Evolutionary conservation across 2,888 invertebrate genomes (phyloP).

Genomic region (Stenodema calcarata): DNA sequence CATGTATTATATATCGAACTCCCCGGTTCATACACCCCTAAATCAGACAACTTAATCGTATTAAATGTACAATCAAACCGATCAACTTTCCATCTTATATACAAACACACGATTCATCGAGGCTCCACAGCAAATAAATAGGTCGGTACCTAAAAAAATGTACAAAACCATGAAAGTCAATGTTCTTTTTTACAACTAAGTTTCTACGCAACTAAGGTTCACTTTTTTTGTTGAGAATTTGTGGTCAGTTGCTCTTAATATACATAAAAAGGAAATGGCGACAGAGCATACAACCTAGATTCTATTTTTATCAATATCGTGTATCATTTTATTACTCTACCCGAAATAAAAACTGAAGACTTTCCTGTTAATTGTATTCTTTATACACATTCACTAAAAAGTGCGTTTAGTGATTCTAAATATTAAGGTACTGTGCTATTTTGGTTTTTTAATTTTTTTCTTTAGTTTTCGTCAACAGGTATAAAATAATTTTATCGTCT

Average conservation of each 20-base stretch:
- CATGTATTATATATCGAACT: no score
- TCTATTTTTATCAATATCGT: slow-evolving; percentile 25
- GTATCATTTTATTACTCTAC: background rate
- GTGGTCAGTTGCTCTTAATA: slow-evolving; percentile 31
- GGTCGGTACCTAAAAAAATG: background rate
- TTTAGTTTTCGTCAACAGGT: slow-evolving; percentile 32
- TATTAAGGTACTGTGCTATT: slow-evolving; percentile 40
- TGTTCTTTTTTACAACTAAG: background rate
- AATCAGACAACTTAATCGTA: no score
- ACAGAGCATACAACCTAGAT: slow-evolving; percentile 41
- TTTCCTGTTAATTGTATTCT: background rate
- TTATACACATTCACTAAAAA: slow-evolving; percentile 34
- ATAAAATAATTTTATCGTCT: slow-evolving; percentile 38
- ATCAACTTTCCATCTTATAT: no score
- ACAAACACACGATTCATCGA: background rate
- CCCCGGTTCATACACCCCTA: no score
- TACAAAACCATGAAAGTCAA: background rate
- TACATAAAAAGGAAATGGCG: slow-evolving; percentile 32
- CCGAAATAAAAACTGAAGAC: slow-evolving; percentile 30
- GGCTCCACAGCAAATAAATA: background rate
- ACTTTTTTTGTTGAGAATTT: slow-evolving; percentile 3
- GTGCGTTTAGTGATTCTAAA: slow-evolving; percentile 48
- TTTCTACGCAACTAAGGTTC: slow-evolving; percentile 23
- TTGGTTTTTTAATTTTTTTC: slow-evolving; percentile 9
- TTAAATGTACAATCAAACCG: no score